These are phyloP conservation scores for Alces alces DNA, from an alignment of 2,113 vertebrate genomes.

Conservation along the genomic window DNA sequence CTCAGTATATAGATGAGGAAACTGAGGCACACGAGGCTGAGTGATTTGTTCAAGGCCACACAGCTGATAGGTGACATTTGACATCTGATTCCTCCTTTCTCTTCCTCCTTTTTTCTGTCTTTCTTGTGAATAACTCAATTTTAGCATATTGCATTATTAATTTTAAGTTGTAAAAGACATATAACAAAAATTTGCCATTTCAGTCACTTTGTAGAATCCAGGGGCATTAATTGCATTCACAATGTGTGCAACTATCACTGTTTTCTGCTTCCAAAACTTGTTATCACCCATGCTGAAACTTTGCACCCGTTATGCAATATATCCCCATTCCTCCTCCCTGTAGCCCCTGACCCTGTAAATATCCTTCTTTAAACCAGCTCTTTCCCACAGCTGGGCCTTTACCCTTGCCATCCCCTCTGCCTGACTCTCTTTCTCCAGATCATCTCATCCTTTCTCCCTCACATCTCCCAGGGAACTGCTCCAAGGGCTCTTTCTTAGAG, in stretches of 20 bases:
- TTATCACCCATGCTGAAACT: no score
- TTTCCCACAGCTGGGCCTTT: background rate
- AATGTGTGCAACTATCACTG: rapidly evolving
- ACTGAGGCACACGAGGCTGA: background rate
- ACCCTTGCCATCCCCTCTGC: background rate
- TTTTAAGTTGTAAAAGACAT: background rate
- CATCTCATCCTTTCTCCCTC: no score
- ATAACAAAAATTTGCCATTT: background rate
- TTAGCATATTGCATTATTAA: background rate
- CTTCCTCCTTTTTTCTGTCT: background rate
- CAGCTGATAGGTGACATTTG: background rate
- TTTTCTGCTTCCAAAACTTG: background rate
- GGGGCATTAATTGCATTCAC: background rate
- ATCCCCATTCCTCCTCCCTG: rapidly evolving
- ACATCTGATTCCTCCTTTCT: background rate
- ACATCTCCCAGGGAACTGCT: background rate
- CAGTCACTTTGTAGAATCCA: background rate
- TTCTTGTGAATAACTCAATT: background rate
- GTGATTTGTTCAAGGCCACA: background rate
- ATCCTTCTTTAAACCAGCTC: background rate
- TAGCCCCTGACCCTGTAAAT: background rate
- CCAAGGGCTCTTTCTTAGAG: background rate
- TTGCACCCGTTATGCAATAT: background rate
- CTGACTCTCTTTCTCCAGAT: background rate
- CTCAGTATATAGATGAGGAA: background rate